Conservation (phyloP, 2,797 vertebrate species). For the Acrocephalus scirpaceus region DNA sequence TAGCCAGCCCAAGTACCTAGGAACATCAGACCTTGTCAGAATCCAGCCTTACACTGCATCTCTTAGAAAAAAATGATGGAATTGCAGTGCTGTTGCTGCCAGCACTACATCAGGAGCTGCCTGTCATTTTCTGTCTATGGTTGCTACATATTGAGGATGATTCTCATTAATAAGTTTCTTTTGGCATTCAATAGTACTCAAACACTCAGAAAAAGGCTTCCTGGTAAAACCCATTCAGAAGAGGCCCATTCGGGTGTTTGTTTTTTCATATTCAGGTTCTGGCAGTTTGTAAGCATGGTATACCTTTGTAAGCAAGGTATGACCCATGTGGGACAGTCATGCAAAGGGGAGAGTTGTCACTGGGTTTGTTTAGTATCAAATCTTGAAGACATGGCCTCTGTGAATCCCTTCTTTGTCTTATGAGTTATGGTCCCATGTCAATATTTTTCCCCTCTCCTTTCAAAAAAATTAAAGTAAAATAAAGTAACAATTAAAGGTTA, state of each 20-base stretch:
- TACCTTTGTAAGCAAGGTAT: neutral
- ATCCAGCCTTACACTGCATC: accelerated
- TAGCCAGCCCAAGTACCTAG: accelerated
- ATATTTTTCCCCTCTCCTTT: neutral
- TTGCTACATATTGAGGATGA: neutral
- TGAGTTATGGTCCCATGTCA: neutral
- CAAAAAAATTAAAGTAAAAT: neutral
- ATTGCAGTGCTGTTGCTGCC: neutral
- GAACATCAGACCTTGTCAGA: neutral
- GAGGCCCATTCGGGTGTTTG: neutral
- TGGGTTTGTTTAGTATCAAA: neutral
- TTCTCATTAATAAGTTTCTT: neutral
- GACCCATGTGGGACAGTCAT: neutral
- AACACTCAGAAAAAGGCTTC: neutral
- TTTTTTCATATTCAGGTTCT: neutral
- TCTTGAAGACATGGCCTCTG: neutral
- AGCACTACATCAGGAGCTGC: neutral
- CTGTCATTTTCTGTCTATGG: neutral
- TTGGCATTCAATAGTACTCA: neutral
- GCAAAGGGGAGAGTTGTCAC: neutral
- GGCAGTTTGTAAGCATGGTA: neutral
- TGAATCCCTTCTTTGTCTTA: neutral
- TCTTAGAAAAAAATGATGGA: neutral
- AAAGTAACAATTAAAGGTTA: neutral
- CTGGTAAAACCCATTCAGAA: neutral